A percentile compares a stretch with the other conserved stretches of the same genome.
phyloP scores from a whole-genome alignment of 37 sponge, comb jelly and placozoan genomes.

The Haliclona indistincta region DNA sequence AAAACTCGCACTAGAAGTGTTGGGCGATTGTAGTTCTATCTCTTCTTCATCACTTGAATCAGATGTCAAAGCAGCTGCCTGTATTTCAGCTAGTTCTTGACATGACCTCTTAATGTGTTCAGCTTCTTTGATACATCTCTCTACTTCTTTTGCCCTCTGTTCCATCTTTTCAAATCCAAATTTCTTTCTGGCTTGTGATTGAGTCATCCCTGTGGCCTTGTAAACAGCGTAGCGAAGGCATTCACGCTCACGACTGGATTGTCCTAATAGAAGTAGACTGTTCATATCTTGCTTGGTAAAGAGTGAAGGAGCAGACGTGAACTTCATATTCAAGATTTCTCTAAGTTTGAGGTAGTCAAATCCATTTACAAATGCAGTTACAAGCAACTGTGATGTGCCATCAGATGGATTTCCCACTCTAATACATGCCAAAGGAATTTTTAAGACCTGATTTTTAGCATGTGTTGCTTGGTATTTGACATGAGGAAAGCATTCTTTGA shows the following conservation, averaged over 20 bases:
- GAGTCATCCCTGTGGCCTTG: conserved; percentile 14
- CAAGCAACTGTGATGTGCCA: conserved; percentile 3
- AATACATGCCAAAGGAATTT: conserved; percentile 12
- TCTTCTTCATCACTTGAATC: not conserved
- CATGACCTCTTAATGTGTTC: conserved; percentile 14
- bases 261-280: not conserved
- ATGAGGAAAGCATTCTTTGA: no score
- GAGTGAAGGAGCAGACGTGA: no score
- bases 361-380: not conserved
- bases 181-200: not conserved
- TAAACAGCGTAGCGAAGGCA: conserved; percentile 1
- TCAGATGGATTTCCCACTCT: no score
- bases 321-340: no score
- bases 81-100: conserved; percentile 2
- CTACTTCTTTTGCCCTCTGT: conserved; percentile 12
- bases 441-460: conserved; percentile 2
- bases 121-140: conserved; percentile 10
- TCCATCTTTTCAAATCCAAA: conserved; percentile 51
- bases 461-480: no score
- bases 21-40: not conserved
- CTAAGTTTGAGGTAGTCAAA: conserved; percentile 3
- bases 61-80: conserved; percentile 14
- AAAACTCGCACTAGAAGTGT: no score
- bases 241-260: conserved; percentile 10
- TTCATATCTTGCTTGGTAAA: conserved; percentile 1